Evolutionary conservation across 2,888 invertebrate genomes (phyloP).

Genomic region (Euproctis similis): DNA sequence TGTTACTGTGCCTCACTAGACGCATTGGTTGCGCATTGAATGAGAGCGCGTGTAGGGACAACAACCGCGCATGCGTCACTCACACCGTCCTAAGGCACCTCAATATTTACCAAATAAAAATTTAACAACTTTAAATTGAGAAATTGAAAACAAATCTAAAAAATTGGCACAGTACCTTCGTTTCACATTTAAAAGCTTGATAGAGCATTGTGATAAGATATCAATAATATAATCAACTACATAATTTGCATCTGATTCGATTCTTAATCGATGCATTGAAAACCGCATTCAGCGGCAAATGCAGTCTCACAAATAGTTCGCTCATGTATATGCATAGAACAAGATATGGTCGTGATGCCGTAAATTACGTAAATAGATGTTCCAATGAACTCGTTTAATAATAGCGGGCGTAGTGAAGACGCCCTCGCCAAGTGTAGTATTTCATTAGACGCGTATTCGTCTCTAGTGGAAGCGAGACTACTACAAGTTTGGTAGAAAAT

Average conservation of each 20-base stretch:
- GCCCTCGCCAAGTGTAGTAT: constrained; percentile 43
- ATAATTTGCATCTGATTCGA: constrained; percentile 52
- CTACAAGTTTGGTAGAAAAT: constrained; percentile 47
- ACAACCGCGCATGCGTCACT: constrained; percentile 62
- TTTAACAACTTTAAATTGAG: constrained; percentile 31
- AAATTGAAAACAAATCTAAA: constrained; percentile 33
- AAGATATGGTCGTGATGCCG: too few species aligned
- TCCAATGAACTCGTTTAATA: constrained; percentile 76
- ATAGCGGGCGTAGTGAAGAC: constrained; percentile 69
- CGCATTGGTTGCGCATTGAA: constrained; percentile 65
- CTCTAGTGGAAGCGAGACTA: constrained; percentile 34
- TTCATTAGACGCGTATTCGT: constrained; percentile 33
- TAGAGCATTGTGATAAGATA: background rate
- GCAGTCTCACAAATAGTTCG: too few species aligned
- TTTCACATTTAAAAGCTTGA: background rate
- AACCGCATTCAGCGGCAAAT: too few species aligned
- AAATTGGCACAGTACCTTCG: constrained; percentile 3
- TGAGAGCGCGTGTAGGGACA: constrained; percentile 53
- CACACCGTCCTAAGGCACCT: constrained; percentile 43
- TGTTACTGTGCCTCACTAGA: constrained; percentile 36
- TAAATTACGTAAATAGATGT: constrained; percentile 75
- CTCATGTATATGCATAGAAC: too few species aligned
- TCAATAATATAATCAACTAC: constrained; percentile 37
- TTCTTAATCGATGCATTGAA: constrained; percentile 30
- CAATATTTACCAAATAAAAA: constrained; percentile 27